These are phyloP conservation scores for Sceloporus tristichus DNA, from an alignment of 2,113 vertebrate species.

Conservation along the genomic window DNA sequence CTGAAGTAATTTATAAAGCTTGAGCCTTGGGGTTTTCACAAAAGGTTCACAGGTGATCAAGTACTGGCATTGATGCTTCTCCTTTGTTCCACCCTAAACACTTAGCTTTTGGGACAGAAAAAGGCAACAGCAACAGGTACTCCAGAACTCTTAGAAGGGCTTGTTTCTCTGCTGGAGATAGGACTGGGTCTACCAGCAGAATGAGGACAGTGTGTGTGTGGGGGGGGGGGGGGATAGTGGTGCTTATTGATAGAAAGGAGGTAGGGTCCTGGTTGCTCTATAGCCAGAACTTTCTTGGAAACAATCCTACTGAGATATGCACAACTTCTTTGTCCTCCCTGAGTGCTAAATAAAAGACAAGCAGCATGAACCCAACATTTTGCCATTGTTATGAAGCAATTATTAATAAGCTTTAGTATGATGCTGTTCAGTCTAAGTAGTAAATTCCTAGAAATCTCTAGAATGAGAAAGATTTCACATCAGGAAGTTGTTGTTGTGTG, in stretches of 20 bases:
- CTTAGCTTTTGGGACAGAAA: neutral
- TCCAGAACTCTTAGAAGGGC: neutral
- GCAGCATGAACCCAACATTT: neutral
- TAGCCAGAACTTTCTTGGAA: no score
- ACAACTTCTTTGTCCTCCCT: no score
- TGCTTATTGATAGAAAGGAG: neutral
- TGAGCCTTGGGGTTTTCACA: neutral
- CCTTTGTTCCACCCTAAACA: neutral
- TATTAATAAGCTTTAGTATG: neutral
- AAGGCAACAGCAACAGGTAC: neutral
- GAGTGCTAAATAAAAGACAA: neutral
- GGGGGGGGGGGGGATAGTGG: neutral
- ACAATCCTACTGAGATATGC: no score
- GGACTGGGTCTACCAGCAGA: no score
- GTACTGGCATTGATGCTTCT: neutral
- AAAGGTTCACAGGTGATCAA: neutral
- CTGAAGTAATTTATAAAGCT: neutral
- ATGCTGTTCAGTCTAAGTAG: neutral
- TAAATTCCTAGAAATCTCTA: neutral
- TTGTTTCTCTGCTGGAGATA: neutral
- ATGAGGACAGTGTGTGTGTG: neutral
- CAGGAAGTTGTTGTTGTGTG: no score
- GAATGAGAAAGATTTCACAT: neutral
- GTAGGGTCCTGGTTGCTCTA: neutral
- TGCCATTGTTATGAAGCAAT: neutral